Evolutionary conservation across 2,797 vertebrate species (phyloP).

Genomic region (Petrocephalus schoutedeni): DNA sequence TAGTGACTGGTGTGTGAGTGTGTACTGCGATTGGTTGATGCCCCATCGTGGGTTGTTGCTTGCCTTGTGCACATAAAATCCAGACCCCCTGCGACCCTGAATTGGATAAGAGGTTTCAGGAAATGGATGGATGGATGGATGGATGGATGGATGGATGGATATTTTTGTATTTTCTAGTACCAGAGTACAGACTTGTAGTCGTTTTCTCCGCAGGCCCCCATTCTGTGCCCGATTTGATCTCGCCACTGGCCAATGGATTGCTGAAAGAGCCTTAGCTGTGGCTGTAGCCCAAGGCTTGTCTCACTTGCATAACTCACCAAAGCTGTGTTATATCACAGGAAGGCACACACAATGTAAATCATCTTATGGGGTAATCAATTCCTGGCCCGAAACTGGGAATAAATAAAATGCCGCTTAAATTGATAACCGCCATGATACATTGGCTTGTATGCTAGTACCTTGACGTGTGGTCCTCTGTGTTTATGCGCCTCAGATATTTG

Average conservation of each 20-base stretch:
- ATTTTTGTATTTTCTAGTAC: not conserved
- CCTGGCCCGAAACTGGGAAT: not conserved
- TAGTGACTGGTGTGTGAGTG: too few relatives aligned
- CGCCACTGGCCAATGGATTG: conserved; percentile 28
- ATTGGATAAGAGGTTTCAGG: too few relatives aligned
- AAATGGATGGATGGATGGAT: too few relatives aligned
- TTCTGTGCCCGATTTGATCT: not conserved
- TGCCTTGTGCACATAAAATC: too few relatives aligned
- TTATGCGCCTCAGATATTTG: not conserved
- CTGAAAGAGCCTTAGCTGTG: not conserved
- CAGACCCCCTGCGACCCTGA: too few relatives aligned
- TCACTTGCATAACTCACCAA: conserved; percentile 38
- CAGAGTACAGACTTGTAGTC: not conserved
- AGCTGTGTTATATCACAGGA: conserved; percentile 31
- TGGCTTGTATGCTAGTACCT: not conserved
- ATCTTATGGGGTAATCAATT: not conserved
- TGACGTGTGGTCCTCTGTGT: not conserved
- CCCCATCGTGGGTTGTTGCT: too few relatives aligned
- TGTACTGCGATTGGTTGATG: too few relatives aligned
- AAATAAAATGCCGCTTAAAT: not conserved
- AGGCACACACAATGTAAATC: conserved; percentile 17
- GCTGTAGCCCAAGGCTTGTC: conserved; percentile 15
- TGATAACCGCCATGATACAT: not conserved
- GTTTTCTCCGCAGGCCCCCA: not conserved
- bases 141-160: too few relatives aligned